Evolutionary conservation across 2,888 invertebrate species (phyloP).

Genomic region (Allygus modestus): DNA sequence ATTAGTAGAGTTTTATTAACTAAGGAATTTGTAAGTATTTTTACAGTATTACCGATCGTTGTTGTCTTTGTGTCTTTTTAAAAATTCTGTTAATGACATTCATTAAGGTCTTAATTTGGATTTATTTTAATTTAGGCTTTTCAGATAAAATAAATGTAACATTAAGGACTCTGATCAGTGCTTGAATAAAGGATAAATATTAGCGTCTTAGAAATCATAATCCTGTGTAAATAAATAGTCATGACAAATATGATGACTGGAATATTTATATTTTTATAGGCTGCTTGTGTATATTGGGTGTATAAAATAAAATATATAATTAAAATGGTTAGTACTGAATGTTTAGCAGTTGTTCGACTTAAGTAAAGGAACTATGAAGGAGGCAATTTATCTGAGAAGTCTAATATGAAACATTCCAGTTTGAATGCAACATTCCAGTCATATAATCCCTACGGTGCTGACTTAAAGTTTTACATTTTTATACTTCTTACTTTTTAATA

Average conservation of each 20-base stretch:
- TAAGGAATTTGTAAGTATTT: conserved; percentile 49
- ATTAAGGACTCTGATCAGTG: background rate
- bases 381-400: conserved; percentile 17
- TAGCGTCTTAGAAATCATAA: conserved; percentile 6
- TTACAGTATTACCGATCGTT: conserved; percentile 30
- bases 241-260: conserved; percentile 2
- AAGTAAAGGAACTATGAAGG: background rate
- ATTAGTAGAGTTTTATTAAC: conserved; percentile 12
- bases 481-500: background rate
- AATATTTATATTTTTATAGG: conserved; percentile 43
- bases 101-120: background rate
- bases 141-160: background rate
- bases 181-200: background rate
- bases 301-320: background rate
- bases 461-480: conserved; percentile 9
- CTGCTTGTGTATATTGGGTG: conserved; percentile 1
- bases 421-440: conserved; percentile 7
- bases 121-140: conserved; percentile 19
- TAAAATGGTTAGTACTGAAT: background rate
- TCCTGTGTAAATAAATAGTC: conserved; percentile 1
- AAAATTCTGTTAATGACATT: background rate
- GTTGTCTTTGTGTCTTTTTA: background rate
- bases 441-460: background rate
- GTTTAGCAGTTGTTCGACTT: background rate
- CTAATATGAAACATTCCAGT: conserved; percentile 17